Conservation (phyloP, 2,797 vertebrate genomes). For the Xiphorhynchus erythropygius region DNA sequence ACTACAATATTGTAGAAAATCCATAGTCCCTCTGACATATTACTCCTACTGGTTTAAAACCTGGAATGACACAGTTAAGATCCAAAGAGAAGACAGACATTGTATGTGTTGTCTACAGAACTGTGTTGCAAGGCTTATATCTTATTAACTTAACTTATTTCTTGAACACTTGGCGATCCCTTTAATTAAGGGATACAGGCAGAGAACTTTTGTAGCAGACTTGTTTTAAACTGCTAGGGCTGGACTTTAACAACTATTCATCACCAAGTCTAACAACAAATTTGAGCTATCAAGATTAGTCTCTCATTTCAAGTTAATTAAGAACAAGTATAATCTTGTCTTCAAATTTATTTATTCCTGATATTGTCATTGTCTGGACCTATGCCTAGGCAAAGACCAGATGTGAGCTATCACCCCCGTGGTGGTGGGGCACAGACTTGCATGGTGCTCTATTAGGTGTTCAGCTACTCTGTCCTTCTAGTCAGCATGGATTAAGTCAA, state of each 20-base stretch:
- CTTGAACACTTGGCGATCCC: not conserved
- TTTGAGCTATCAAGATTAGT: not conserved
- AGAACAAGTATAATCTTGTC: not conserved
- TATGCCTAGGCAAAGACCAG: not conserved
- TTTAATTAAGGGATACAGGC: not conserved
- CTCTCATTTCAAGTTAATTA: not conserved
- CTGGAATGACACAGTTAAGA: not conserved
- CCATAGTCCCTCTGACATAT: not conserved
- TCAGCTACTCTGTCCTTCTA: not conserved
- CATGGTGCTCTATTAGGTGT: rapidly evolving
- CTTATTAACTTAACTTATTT: not conserved
- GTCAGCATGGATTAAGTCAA: not conserved
- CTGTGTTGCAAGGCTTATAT: not conserved
- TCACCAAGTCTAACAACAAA: not conserved
- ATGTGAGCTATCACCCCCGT: not conserved
- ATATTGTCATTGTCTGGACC: not conserved
- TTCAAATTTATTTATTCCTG: not conserved
- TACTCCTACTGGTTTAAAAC: not conserved
- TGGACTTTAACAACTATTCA: not conserved
- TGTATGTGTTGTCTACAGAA: not conserved
- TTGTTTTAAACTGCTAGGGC: not conserved
- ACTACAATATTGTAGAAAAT: not conserved
- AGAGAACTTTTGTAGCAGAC: not conserved
- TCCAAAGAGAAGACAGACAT: not conserved
- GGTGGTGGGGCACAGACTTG: rapidly evolving